These are phyloP conservation scores for Grus americana DNA, from an alignment of 2,113 vertebrate genomes.

Conservation along the genomic window DNA sequence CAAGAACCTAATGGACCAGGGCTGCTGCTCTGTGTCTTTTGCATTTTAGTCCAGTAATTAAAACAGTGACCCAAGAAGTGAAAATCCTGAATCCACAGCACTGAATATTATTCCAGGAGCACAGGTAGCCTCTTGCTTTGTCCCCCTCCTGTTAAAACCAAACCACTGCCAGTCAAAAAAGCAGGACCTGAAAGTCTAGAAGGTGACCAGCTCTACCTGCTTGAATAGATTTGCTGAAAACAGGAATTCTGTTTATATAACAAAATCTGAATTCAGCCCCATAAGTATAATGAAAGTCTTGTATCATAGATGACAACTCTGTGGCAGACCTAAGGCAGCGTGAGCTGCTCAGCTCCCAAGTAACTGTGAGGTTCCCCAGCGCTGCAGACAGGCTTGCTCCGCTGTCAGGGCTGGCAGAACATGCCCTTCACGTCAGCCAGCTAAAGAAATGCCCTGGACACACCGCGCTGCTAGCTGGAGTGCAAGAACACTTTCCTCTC, in stretches of 20 bases:
- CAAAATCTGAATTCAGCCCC: background rate
- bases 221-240: background rate
- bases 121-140: background rate
- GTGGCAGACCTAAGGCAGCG: background rate
- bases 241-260: background rate
- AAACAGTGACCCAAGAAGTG: background rate
- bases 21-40: background rate
- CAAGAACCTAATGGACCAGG: background rate
- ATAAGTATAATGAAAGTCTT: background rate
- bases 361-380: background rate
- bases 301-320: background rate
- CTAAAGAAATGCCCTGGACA: background rate
- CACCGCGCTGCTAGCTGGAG: background rate
- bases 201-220: background rate
- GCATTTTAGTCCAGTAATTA: background rate
- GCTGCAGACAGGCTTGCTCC: background rate
- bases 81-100: background rate
- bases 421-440: background rate
- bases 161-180: background rate
- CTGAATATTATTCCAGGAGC: background rate
- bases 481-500: background rate
- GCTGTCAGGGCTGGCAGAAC: background rate
- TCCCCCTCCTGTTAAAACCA: background rate
- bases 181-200: background rate
- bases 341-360: background rate